Percentiles rank a stretch among this genome's conserved stretches.
Evolutionary conservation across 1,140 invertebrate genomes (phyloP).

Genomic region (Bradysia coprophila): DNA sequence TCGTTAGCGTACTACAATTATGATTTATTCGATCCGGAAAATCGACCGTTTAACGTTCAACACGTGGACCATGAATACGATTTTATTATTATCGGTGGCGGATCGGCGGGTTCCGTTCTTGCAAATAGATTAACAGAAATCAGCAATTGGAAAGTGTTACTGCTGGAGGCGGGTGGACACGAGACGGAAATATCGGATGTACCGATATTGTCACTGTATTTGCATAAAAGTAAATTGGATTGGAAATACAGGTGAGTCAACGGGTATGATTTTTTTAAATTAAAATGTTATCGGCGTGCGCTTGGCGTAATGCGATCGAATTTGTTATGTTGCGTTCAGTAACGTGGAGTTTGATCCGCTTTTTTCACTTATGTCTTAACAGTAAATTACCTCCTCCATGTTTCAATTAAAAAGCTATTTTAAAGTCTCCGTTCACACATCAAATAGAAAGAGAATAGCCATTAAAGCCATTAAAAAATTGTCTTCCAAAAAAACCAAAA

Average conservation of each 20-base stretch:
- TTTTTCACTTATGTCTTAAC: no score
- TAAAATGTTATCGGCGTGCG: not conserved
- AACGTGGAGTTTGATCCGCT: no score
- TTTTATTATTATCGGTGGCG: constrained; percentile 62
- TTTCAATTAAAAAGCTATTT: no score
- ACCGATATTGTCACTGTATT: constrained; percentile 61
- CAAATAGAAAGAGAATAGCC: no score
- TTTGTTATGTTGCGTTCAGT: no score
- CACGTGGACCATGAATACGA: constrained; percentile 49
- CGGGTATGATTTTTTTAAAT: not conserved
- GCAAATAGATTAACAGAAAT: constrained; percentile 69
- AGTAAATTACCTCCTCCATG: no score
- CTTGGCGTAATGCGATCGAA: no score
- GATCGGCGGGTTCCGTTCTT: constrained; percentile 73
- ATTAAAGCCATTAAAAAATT: no score
- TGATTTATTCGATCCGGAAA: constrained; percentile 70
- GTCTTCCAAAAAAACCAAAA: no score
- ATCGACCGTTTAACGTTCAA: constrained; percentile 47
- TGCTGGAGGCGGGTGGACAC: constrained; percentile 75
- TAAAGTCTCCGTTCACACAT: no score
- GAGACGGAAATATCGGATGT: constrained; percentile 70
- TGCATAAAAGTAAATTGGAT: constrained; percentile 79
- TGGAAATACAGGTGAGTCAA: constrained; percentile 68
- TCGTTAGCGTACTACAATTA: constrained; percentile 71
- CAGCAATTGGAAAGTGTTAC: constrained; percentile 53